These are phyloP conservation scores for Phylloscopus trochilus DNA, from an alignment of 2,113 vertebrate species.

Conservation along the genomic window DNA sequence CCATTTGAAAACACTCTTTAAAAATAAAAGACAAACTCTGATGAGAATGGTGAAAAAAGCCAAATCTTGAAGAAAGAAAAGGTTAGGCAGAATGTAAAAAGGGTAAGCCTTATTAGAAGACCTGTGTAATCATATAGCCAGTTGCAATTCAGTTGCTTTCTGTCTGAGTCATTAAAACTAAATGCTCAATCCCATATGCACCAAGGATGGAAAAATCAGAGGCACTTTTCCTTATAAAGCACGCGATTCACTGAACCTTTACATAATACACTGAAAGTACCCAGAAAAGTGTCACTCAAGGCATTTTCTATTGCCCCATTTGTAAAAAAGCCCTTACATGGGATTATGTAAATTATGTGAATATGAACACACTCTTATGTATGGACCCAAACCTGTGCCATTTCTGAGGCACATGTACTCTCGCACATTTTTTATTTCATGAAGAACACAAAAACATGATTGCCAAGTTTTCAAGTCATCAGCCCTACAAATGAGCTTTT, in stretches of 20 bases:
- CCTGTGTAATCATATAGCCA: not conserved
- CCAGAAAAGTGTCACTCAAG: not conserved
- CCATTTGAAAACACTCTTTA: not conserved
- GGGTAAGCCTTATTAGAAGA: not conserved
- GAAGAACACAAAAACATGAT: not conserved
- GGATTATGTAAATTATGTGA: not conserved
- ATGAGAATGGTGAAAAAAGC: not conserved
- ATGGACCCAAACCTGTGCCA: not conserved
- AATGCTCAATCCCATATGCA: not conserved
- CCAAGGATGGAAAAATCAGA: constrained; percentile 6
- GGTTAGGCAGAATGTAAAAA: not conserved
- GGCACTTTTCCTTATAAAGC: not conserved
- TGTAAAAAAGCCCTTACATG: not conserved
- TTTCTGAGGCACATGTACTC: rapidly evolving
- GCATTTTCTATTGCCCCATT: not conserved
- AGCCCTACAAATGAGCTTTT: not conserved
- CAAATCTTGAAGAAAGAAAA: not conserved
- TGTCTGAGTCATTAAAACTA: not conserved
- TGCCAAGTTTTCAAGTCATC: constrained; percentile 19
- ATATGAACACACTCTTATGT: not conserved
- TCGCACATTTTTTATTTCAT: not conserved
- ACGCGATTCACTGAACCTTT: not conserved
- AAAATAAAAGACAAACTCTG: constrained; percentile 21
- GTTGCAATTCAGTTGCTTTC: not conserved
- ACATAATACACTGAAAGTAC: not conserved